Evolutionary conservation across 2,888 invertebrate species (phyloP).

Genomic region (Melangyna quadrimaculata): DNA sequence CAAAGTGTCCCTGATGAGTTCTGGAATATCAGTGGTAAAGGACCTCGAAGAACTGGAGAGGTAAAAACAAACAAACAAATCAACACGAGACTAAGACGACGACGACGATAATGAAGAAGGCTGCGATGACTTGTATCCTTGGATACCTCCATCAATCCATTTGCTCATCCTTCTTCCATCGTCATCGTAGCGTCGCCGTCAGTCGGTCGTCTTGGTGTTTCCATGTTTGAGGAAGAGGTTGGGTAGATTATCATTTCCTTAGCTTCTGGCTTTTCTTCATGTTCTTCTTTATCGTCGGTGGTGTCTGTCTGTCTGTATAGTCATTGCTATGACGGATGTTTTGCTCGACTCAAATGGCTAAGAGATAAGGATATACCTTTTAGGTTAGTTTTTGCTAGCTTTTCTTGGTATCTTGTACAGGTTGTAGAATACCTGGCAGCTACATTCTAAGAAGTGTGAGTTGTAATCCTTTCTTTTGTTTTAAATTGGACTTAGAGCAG

Average conservation of each 20-base stretch:
- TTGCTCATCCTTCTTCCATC: not conserved
- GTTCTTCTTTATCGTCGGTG: not conserved
- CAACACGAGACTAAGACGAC: too few relatives aligned
- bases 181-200: not conserved
- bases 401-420: not conserved
- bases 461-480: constrained; percentile 62
- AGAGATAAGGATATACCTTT: constrained; percentile 43
- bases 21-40: not conserved
- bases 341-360: constrained; percentile 21
- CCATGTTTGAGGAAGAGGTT: not conserved
- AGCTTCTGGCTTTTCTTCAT: constrained; percentile 42
- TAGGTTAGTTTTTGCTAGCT: constrained; percentile 17
- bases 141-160: not conserved
- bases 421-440: not conserved
- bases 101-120: constrained; percentile 4
- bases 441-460: not conserved
- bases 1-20: constrained; percentile 10
- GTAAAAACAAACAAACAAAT: not conserved
- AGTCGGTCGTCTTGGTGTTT: not conserved
- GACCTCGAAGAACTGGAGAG: not conserved
- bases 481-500: constrained; percentile 55
- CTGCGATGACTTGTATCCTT: not conserved
- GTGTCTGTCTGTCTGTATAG: too few relatives aligned
- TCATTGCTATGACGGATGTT: constrained; percentile 47
- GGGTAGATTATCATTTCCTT: not conserved